Conservation (phyloP, 92 coral and sea anemone species). For the Montipora capitata region DNA sequence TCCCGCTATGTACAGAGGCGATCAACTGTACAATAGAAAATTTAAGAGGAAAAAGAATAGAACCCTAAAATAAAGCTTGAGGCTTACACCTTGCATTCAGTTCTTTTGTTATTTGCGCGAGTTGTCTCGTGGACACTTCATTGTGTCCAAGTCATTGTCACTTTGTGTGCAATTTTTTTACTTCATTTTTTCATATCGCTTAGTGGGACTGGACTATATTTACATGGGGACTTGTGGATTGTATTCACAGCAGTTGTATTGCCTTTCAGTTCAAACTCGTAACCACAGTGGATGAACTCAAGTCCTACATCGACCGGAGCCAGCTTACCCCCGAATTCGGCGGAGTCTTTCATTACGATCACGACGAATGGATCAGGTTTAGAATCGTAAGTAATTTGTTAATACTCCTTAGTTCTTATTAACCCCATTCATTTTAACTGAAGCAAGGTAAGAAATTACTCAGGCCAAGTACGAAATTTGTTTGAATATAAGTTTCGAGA, state of each 20-base stretch:
- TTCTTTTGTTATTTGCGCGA: neutral
- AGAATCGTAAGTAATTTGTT: conserved; percentile 88
- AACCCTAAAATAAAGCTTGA: neutral
- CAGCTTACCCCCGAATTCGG: conserved; percentile 95
- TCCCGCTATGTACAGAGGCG: neutral
- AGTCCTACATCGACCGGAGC: conserved; percentile 82
- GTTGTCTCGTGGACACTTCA: neutral
- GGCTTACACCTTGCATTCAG: neutral
- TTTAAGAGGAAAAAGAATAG: neutral
- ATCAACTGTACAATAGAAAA: neutral
- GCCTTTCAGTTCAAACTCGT: conserved; percentile 90
- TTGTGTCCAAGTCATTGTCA: neutral
- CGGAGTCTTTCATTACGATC: conserved; percentile 95
- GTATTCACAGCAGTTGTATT: conserved; percentile 50
- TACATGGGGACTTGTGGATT: neutral
- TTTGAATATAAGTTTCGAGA: no score
- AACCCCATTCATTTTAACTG: neutral
- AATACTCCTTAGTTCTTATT: neutral
- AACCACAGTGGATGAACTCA: conserved; percentile 92
- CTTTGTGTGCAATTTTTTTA: no score
- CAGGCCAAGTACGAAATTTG: no score
- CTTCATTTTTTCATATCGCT: no score
- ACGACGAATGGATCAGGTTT: conserved; percentile 98
- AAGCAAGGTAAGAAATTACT: neutral
- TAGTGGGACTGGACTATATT: neutral